Base-by-base conservation (phyloP, 2,888 invertebrate genomes). In the Cataglyphis cursor region DNA sequence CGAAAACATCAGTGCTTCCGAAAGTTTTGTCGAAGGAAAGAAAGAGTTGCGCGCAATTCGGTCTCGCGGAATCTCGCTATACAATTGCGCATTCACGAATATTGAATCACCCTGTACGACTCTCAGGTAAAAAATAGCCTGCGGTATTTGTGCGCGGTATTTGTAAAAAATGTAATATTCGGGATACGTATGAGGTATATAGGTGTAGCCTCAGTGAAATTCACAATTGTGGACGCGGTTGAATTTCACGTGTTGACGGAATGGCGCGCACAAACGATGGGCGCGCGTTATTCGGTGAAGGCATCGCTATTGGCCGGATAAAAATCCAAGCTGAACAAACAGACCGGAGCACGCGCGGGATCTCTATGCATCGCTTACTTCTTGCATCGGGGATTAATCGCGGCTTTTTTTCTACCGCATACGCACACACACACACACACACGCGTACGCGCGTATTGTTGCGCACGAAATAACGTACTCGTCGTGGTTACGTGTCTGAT, bases 291-390 rank as follows among this genome's bases (percentile, higher is more conserved):
- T 66, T 74, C 81, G 82, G 78, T 38, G 78, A 88, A 80, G 81
- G 82, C 28, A 57, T 28, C 61, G 75, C 72, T 82, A 88, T 87
- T 88, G 88, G 83, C 31, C 81, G 59, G 48, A 66, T 74, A 54
- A 81, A 75, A 85, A 87, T 88, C 61, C 81, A 62, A 74, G 80
- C 54, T 82, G 73, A 57, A 70, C 82, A 83, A 88, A 73, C 66
- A 76, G 66, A 41, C n/a, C 66, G 73, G 24, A 65, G 78, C 78
- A 72, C 18, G 51, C 82, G 80, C 73, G 48, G 64, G 75, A 48
- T 80, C 51, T 81, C 68, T 15, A 82, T 85, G 89, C 89, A 81
- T 28, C 88, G 85, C 61, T 88, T 83, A 12, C 75, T 88, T 73
- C 74, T 83, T 76, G 80, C 85, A 44, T 78, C 59, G 70, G 51